Evolutionary conservation across 1,140 invertebrate genomes (phyloP).

Genomic region (Phymorhynchus buccinoides): DNA sequence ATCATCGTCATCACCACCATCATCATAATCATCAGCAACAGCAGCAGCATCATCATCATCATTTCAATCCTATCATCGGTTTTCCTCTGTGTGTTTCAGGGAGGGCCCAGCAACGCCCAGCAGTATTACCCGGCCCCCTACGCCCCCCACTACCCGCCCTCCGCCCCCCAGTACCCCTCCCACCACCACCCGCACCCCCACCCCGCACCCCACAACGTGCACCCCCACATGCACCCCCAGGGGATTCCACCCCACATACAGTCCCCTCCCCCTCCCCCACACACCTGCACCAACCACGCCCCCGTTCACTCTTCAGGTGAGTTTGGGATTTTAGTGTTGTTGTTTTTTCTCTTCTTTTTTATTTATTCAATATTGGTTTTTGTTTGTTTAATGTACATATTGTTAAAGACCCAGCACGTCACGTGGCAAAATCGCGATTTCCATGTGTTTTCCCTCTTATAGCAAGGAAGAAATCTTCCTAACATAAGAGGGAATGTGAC

Average conservation of each 20-base stretch:
- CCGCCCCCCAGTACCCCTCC: slow-evolving; percentile 32
- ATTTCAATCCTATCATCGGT: not conserved
- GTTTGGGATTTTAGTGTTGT: slow-evolving; percentile 40
- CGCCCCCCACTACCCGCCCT: slow-evolving; percentile 28
- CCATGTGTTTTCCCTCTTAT: no score
- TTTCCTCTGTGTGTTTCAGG: slow-evolving; percentile 59
- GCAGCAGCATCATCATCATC: no score
- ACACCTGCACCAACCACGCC: slow-evolving; percentile 64
- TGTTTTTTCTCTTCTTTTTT: no score
- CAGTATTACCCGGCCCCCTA: slow-evolving; percentile 63
- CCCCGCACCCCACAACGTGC: slow-evolving; percentile 51
- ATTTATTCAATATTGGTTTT: slow-evolving; percentile 33
- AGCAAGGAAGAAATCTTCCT: no score
- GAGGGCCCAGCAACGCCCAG: slow-evolving; percentile 66
- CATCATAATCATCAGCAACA: no score
- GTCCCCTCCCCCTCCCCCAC: slow-evolving; percentile 56
- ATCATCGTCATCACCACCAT: no score
- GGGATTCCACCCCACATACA: slow-evolving; percentile 58
- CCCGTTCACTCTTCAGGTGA: slow-evolving; percentile 66
- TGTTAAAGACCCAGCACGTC: no score
- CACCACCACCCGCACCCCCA: slow-evolving; percentile 28
- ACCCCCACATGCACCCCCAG: slow-evolving; percentile 62
- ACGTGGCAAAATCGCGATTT: no score
- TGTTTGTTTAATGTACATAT: slow-evolving; percentile 4
- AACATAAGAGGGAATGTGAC: no score